A percentile compares a stretch with the other conserved stretches of the same genome.
Evolutionary conservation across 2,113 vertebrate species (phyloP).

Genomic region (Corydoras sp.): DNA sequence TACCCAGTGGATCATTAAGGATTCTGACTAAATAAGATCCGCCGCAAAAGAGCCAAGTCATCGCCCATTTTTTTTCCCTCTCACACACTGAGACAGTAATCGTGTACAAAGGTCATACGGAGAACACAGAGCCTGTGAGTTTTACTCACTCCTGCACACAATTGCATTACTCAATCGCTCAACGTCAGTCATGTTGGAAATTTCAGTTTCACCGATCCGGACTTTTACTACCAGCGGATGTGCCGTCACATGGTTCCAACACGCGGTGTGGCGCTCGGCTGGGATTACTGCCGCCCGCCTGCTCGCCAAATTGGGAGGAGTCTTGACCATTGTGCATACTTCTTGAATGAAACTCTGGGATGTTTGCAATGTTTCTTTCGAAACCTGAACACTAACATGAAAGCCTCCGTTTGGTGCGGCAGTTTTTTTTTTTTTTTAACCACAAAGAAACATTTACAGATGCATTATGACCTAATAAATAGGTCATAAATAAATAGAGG

Average conservation of each 20-base stretch:
- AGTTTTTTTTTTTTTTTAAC: too few species aligned
- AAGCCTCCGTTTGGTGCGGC: background rate
- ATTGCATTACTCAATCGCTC: background rate
- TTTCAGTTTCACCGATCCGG: constrained; percentile 5
- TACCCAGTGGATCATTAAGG: too few species aligned
- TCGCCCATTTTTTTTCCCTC: too few species aligned
- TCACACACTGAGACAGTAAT: too few species aligned
- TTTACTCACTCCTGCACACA: background rate
- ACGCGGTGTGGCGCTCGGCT: background rate
- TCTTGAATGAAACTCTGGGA: background rate
- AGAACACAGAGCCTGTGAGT: background rate
- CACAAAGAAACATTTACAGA: too few species aligned
- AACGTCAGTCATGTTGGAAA: constrained; percentile 14
- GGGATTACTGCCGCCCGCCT: background rate
- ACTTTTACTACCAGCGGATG: constrained; percentile 7
- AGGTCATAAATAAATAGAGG: too few species aligned
- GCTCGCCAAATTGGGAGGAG: background rate
- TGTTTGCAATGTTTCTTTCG: background rate
- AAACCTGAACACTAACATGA: background rate
- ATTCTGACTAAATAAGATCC: too few species aligned
- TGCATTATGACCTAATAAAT: too few species aligned
- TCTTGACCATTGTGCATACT: background rate
- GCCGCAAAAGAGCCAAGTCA: too few species aligned
- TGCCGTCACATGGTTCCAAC: constrained; percentile 6
- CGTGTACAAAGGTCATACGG: background rate